A percentile compares a stretch with the other conserved stretches of the same genome.
Evolutionary conservation across 2,797 vertebrate genomes (phyloP).

Genomic region (Falco rusticolus): DNA sequence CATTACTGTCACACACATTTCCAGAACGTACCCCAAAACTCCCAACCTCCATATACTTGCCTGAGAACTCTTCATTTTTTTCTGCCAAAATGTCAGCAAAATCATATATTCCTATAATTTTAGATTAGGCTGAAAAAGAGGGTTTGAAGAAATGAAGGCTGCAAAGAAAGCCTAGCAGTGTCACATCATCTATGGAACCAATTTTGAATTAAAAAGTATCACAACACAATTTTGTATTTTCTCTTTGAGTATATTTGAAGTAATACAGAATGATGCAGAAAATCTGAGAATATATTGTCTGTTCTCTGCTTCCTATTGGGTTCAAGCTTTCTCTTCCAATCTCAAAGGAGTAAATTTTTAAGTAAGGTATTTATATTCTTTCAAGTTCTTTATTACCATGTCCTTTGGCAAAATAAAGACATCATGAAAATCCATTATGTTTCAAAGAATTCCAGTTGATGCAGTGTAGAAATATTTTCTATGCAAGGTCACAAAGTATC

Average conservation of each 20-base stretch:
- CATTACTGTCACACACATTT: background rate
- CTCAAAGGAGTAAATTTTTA: background rate
- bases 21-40: background rate
- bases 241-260: background rate
- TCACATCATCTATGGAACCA: background rate
- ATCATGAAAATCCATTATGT: rapidly evolving
- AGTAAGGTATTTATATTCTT: background rate
- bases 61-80: background rate
- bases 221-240: background rate
- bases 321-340: background rate
- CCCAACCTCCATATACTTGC: background rate
- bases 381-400: background rate
- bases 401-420: background rate
- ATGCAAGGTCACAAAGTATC: background rate
- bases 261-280: background rate
- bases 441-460: background rate
- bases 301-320: background rate
- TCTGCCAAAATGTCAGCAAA: background rate
- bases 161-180: background rate
- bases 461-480: background rate
- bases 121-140: background rate
- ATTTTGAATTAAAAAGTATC: background rate
- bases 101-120: background rate
- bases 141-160: background rate
- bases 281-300: background rate